A percentile compares a stretch with the other conserved stretches of the same genome.
phyloP scores from a whole-genome alignment of 2,797 vertebrate species.

The Sarcophilus harrisii region DNA sequence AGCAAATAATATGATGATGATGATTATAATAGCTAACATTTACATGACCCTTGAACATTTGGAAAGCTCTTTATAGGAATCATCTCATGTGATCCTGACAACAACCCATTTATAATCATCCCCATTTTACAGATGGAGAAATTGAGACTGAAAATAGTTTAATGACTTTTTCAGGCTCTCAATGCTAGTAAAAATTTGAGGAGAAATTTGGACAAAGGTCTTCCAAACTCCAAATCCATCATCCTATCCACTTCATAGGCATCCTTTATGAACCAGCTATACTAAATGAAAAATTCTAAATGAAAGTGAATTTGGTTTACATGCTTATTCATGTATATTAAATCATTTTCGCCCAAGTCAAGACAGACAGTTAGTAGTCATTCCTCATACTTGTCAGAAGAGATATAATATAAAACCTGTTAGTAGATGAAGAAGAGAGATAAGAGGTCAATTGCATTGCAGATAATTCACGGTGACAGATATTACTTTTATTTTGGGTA shows the following conservation, averaged over 20 bases:
- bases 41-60: background rate
- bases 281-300: slow-evolving; percentile 13
- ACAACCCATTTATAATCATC: background rate
- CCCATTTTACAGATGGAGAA: background rate
- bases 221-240: background rate
- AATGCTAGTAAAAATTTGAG: background rate
- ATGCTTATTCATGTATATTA: background rate
- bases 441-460: background rate
- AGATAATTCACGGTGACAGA: background rate
- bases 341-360: background rate
- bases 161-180: background rate
- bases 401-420: background rate
- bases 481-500: background rate
- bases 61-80: background rate
- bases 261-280: background rate
- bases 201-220: background rate
- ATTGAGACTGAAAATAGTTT: background rate
- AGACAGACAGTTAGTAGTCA: background rate
- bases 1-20: background rate
- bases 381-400: background rate
- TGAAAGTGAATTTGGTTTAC: background rate
- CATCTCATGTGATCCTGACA: background rate
- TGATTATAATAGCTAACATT: background rate
- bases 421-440: background rate
- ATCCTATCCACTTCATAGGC: background rate